These are phyloP conservation scores for Volucella bombylans DNA, from an alignment of 2,888 invertebrate species.

Conservation along the genomic window DNA sequence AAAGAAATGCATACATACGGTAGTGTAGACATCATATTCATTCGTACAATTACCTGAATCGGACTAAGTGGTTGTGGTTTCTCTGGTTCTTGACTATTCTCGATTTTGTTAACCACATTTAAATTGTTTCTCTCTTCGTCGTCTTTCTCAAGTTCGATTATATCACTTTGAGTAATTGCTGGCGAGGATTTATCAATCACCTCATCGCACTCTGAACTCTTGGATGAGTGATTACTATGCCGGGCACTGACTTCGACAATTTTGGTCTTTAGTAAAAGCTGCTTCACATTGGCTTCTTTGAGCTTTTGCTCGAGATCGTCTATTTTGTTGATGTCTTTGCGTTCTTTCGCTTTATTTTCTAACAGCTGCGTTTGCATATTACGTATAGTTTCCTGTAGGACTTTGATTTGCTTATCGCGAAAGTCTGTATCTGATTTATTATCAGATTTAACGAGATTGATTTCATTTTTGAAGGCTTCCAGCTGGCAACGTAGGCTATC, in stretches of 20 bases:
- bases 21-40: slow-evolving; percentile 18
- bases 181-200: slow-evolving; percentile 57
- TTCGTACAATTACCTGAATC: slow-evolving; percentile 26
- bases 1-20: not conserved
- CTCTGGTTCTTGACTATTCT: slow-evolving; percentile 20
- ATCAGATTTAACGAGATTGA: slow-evolving; percentile 92
- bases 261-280: slow-evolving; percentile 82
- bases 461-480: slow-evolving; percentile 97
- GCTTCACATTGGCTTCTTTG: slow-evolving; percentile 81
- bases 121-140: slow-evolving; percentile 55
- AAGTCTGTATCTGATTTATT: slow-evolving; percentile 90
- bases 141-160: slow-evolving; percentile 63
- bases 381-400: slow-evolving; percentile 82
- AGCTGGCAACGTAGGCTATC: slow-evolving; percentile 94
- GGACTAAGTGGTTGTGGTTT: slow-evolving; percentile 33
- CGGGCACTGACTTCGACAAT: slow-evolving; percentile 79
- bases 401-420: slow-evolving; percentile 92
- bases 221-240: slow-evolving; percentile 77
- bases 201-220: slow-evolving; percentile 77
- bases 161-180: slow-evolving; percentile 45
- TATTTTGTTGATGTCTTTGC: slow-evolving; percentile 79
- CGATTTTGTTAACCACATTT: not conserved
- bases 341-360: slow-evolving; percentile 81
- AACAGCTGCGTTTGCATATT: slow-evolving; percentile 82
- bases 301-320: slow-evolving; percentile 80